Base-by-base conservation (phyloP, 2,113 vertebrate genomes). In the Columba livia region DNA sequence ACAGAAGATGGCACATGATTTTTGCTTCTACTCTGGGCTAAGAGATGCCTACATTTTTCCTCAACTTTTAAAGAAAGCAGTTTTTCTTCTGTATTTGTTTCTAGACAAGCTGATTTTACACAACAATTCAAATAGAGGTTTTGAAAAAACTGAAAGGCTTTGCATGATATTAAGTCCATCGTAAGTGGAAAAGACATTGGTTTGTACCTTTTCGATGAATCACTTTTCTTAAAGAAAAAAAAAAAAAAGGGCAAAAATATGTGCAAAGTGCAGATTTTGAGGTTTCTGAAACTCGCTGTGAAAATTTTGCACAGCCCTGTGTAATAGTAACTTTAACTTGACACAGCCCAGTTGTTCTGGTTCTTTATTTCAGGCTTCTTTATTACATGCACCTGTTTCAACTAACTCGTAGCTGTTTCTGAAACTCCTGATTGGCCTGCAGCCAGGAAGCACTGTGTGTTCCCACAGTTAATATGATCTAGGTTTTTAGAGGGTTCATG, bases 351-450 rank as follows among this genome's bases (percentile, higher is more conserved):
- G 95, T 97, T 97, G 96, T 96, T 96, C 90, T 96, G 58, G 72
- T 94, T 94, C 95, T 97, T 97, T 96, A 94, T 97, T 96, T 97
- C 86, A 97, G 94, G 92, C 95, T 96, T 93, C 95, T 97, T 97
- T 97, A 97, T 97, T 96, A 95, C 97, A 95, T 97, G 96, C 97
- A 97, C 95, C 97, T 97, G 97, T 97, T 97, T 95, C 95, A 97
- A 96, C 95, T 95, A 95, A 96, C 70, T 84, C 5, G 15, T 88
- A 70, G 90, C 94, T 80, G 72, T 97, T 96, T 94, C 95, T 95
- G 77, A 94, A 95, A 95, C 89, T 93, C 85, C 95, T 79, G 94
- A 94, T 94, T 97, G 96, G 97, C 90, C 86, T 57, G 51, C 57
- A 74, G 95, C 97, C 95, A 97, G 90, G 77, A 85, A 18, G 21